Evolutionary conservation across 2,888 invertebrate species (phyloP).

Genomic region (Beris chalybata): DNA sequence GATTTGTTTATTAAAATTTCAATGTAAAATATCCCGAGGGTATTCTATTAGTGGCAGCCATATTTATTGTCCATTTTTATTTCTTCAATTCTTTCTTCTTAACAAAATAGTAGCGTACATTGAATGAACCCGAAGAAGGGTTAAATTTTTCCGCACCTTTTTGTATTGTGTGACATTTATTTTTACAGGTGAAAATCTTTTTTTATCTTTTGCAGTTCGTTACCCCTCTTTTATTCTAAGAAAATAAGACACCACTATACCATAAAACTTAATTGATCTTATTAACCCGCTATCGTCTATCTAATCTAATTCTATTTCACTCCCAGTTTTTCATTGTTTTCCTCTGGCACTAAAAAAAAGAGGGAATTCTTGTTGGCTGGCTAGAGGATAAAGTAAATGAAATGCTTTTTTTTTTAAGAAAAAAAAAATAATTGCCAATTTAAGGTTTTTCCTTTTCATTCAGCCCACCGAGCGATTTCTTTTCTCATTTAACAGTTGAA

Average conservation of each 20-base stretch:
- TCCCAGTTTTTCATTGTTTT: background rate
- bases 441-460: constrained; percentile 6
- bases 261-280: constrained; percentile 30
- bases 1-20: too few species aligned
- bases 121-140: too few species aligned
- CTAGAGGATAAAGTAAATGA: constrained; percentile 17
- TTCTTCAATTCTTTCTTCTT: too few species aligned
- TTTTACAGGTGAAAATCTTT: constrained; percentile 13
- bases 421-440: constrained; percentile 27
- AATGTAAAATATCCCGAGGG: too few species aligned
- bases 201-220: too few species aligned
- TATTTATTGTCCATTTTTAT: too few species aligned
- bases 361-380: background rate
- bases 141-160: too few species aligned
- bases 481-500: constrained; percentile 17
- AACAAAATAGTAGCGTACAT: too few species aligned
- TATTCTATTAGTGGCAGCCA: too few species aligned
- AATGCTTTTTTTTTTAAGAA: constrained; percentile 1
- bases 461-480: background rate
- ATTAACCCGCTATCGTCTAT: constrained; percentile 29
- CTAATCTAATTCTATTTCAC: constrained; percentile 29
- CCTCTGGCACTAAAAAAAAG: too few species aligned
- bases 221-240: background rate
- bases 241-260: constrained; percentile 11
- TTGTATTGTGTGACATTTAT: constrained; percentile 16